Base-by-base conservation (phyloP, 30 jellyfish, hydroid and myxozoan species). In the Clytia hemisphaerica region DNA sequence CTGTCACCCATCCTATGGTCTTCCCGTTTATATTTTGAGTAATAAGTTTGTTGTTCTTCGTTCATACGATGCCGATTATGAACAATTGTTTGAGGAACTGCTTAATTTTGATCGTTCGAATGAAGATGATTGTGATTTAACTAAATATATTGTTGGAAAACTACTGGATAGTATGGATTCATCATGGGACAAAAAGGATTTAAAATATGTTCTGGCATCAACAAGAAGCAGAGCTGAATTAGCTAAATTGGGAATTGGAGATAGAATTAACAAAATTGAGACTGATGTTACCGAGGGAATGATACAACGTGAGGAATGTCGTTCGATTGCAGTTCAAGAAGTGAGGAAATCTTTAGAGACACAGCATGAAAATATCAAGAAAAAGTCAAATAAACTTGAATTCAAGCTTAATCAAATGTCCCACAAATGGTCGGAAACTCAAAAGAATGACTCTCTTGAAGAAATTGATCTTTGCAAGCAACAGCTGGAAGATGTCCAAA, bases 131-230 rank as follows among this genome's bases (percentile, higher is more conserved):
- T 54, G 22, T 54, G 2, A 19, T 32, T 32, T 54, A 54, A 37
- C 22, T 54, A 19, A 37, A 19, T 19, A 32, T 19, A 19, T 54
- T 54, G 67, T 54, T 19, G 37, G 28, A 54, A 37, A 54, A 4
- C 67, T 54, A 19, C 22, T 1, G 67, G 37, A 54, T 19, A 19
- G 67, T 6, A 5, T 59, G 14, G 72, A 59, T 26, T 7, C 28
- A 28, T 48, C 30, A 10, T 59, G 72, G 72, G 72, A 59, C 64
- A 59, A 59, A 59, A 59, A 59, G 57, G 35, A 28, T 59, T 15
- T 59, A 48, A 48, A 51, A 28, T 48, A 22, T 6, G n/a, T 59
- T 24, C 30, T 59, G 16, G 58, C 58, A 14, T 48, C 24, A 21
- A 59, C 14, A 4, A 59, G 24, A 10, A 28, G 51, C 1, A 59